These are phyloP conservation scores for Onychostruthus taczanowskii DNA, from an alignment of 2,113 vertebrate genomes.

Conservation along the genomic window DNA sequence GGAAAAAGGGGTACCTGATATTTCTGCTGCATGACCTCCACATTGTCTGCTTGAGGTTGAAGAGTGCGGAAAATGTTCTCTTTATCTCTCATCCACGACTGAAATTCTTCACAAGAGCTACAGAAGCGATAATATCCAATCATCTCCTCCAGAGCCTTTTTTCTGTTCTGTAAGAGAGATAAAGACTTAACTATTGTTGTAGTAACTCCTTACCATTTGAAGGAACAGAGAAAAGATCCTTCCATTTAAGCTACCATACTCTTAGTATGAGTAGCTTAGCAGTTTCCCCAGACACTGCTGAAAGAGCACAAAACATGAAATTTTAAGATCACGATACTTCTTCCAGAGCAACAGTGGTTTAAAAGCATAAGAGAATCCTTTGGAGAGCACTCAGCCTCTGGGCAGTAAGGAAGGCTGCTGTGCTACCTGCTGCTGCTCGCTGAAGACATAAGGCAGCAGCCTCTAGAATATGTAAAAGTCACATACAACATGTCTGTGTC, in stretches of 20 bases:
- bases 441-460: neutral
- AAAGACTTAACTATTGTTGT: neutral
- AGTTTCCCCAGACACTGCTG: neutral
- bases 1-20: slow-evolving; percentile 75
- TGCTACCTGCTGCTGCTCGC: neutral
- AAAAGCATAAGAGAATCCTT: neutral
- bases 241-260: neutral
- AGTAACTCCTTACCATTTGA: neutral
- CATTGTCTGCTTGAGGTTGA: slow-evolving; percentile 72
- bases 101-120: slow-evolving; percentile 83
- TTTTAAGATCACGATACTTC: neutral
- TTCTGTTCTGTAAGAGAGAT: slow-evolving; percentile 58
- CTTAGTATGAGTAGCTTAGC: neutral
- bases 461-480: neutral
- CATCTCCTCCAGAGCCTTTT: slow-evolving; percentile 77
- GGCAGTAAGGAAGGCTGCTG: neutral
- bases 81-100: slow-evolving; percentile 87
- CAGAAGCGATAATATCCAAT: slow-evolving; percentile 81
- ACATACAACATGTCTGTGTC: neutral
- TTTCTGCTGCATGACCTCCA: slow-evolving; percentile 79
- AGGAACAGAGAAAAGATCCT: neutral
- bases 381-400: neutral
- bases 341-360: neutral
- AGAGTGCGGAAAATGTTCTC: slow-evolving; percentile 78
- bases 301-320: neutral